These are phyloP conservation scores for Isichthys henryi DNA, from an alignment of 2,113 vertebrate genomes.

Conservation along the genomic window DNA sequence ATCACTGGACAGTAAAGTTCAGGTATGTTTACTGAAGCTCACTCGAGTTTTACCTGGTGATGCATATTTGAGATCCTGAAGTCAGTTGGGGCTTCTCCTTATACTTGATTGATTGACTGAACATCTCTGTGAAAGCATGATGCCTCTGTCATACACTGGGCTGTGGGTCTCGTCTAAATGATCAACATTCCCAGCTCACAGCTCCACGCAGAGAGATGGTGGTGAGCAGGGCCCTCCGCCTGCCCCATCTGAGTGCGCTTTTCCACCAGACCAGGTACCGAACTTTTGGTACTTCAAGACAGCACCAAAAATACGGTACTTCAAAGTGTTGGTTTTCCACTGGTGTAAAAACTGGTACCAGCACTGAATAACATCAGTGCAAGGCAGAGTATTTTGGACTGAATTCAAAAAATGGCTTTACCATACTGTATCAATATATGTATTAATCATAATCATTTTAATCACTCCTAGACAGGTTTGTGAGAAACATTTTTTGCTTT, in stretches of 20 bases:
- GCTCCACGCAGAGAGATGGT: background rate
- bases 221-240: background rate
- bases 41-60: background rate
- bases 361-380: background rate
- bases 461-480: background rate
- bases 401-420: background rate
- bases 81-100: background rate
- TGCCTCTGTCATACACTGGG: background rate
- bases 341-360: background rate
- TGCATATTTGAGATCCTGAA: background rate
- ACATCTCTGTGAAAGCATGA: background rate
- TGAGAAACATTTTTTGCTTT: background rate
- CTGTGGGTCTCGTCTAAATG: background rate
- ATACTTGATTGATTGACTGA: background rate
- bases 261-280: background rate
- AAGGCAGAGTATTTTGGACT: background rate
- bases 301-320: background rate
- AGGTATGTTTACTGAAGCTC: conserved; percentile 53
- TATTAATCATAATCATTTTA: background rate
- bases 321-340: background rate
- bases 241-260: background rate
- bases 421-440: too few species aligned
- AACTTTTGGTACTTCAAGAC: background rate
- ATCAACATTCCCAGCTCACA: background rate
- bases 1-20: conserved; percentile 57